Evolutionary conservation across 2,113 vertebrate genomes (phyloP), one percentile per base, ranked within the genome.

Genomic region (Aldabrachelys gigantea): DNA sequence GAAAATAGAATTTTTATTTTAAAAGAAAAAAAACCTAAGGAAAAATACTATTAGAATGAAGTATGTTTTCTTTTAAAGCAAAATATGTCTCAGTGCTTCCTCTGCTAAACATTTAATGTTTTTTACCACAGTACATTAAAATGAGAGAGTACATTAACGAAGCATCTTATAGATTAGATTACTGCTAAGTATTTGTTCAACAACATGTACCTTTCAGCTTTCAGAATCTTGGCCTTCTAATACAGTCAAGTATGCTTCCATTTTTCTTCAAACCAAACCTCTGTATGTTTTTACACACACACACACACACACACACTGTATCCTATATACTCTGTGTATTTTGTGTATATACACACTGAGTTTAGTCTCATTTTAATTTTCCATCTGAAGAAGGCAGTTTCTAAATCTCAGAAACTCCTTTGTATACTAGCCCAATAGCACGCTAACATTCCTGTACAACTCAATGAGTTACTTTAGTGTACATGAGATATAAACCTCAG

Each of bases 1-100:
- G 98, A 98, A 97, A 98, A 97, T 94, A 97, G 96, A 97, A 97
- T 97, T 97, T 98, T 98, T 98, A 97, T 97, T 98, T 97, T 97
- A 94, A 93, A 97, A 96, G 94, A 94, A 91, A 96, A 97, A 97
- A 96, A 97, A 96, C 96, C 91, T 85, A 90, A 93, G 96, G 95
- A 98, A 97, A 96, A 94, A 95, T 83, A 76, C 88, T 83, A 95
- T 97, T 96, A 92, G 89, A 98, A 91, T 97, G 92, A 75, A 95
- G 38, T 92, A 97, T 96, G 96, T 94, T 94, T 97, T 96, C 97
- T 98, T 96, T 44, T 76, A 90, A 95, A 91, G 94, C 92, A 97
- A 92, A 95, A 97, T 97, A 93, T 27, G 41, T 31, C 1, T 94
- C 87, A 82, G 24, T 90, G 56, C n/a, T 59, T 95, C 80, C 10